Evolutionary conservation across 2,888 invertebrate genomes (phyloP).

Genomic region (Serripes groenlandicus): DNA sequence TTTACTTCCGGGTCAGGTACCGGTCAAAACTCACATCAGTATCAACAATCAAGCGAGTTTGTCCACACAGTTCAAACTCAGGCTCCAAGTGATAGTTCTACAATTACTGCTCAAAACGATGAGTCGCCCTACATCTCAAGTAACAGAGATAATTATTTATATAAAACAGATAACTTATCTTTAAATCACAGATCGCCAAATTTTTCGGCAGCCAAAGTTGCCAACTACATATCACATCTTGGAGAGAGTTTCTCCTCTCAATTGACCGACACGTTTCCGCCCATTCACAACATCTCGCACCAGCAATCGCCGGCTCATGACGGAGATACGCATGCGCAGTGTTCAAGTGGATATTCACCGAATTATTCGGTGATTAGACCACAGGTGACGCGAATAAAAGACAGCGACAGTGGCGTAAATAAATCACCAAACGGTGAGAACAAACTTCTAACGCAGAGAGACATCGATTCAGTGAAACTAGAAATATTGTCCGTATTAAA

Average conservation of each 20-base stretch:
- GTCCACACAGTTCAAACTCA: slow-evolving; percentile 11
- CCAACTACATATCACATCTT: slow-evolving; percentile 60
- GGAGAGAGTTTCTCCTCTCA: slow-evolving; percentile 54
- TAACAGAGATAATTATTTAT: slow-evolving; percentile 29
- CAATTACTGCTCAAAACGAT: slow-evolving; percentile 14
- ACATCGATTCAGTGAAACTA: slow-evolving; percentile 64
- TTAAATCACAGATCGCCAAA: slow-evolving; percentile 33
- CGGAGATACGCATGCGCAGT: slow-evolving; percentile 6
- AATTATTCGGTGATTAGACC: slow-evolving; percentile 13
- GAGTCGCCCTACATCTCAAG: not conserved
- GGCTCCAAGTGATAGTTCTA: slow-evolving; percentile 11
- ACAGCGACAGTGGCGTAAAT: not conserved
- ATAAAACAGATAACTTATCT: slow-evolving; percentile 17
- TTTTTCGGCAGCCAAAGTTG: slow-evolving; percentile 48
- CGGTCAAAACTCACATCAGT: not conserved
- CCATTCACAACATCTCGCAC: slow-evolving; percentile 32
- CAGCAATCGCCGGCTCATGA: not conserved
- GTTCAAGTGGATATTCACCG: slow-evolving; percentile 12
- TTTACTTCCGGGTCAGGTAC: not conserved
- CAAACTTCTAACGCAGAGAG: slow-evolving; percentile 27
- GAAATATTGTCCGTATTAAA: slow-evolving; percentile 56
- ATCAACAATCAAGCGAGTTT: slow-evolving; percentile 1
- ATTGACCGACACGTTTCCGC: slow-evolving; percentile 42
- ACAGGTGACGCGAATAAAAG: not conserved
- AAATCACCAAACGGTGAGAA: not conserved